Evolutionary conservation across 2,113 vertebrate genomes (phyloP).

Genomic region (Eulacestoma nigropectus): DNA sequence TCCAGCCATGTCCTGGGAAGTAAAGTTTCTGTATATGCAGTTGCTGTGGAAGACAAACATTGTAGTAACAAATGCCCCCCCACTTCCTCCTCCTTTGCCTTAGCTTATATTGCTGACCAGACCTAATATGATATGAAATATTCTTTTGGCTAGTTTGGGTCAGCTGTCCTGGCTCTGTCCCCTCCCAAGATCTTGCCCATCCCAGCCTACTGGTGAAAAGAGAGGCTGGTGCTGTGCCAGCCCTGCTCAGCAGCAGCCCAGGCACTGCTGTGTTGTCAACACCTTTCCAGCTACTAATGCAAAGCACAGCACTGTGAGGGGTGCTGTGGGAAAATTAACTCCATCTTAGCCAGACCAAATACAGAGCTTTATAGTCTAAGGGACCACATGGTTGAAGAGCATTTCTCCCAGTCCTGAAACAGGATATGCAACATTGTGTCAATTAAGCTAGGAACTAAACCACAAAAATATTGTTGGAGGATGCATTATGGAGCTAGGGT

Average conservation of each 20-base stretch:
- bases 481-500: not conserved
- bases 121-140: not conserved
- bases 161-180: not conserved
- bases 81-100: not conserved
- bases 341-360: not conserved
- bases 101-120: not conserved
- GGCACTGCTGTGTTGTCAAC: not conserved
- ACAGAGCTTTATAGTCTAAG: not conserved
- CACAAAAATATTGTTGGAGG: not conserved
- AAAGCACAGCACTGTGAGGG: not conserved
- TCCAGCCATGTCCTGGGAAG: not conserved
- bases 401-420: not conserved
- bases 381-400: not conserved
- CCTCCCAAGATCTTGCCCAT: not conserved
- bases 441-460: not conserved
- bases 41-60: not conserved
- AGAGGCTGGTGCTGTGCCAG: not conserved
- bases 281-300: not conserved
- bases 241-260: not conserved
- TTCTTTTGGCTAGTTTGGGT: not conserved
- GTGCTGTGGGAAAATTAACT: not conserved
- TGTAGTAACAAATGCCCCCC: fast-evolving
- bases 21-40: not conserved
- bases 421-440: not conserved
- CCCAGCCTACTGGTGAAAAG: not conserved